Conservation (phyloP, 30 jellyfish, hydroid and myxozoan species). For the Hydractinia symbiolongicarpus region DNA sequence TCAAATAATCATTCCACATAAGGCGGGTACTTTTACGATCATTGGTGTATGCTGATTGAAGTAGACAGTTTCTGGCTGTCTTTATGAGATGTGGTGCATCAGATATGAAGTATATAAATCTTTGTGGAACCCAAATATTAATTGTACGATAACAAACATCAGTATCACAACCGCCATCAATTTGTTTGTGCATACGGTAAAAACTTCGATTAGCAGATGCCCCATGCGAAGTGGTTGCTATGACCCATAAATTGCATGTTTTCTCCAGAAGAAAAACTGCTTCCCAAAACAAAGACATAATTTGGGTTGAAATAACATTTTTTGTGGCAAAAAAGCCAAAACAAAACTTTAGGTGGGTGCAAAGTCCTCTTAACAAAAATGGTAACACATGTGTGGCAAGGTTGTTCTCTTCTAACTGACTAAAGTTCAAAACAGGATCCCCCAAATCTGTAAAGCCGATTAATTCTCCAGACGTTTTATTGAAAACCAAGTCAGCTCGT, state of each 20-base stretch:
- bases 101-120: constrained; percentile 26
- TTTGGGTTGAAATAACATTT: too few relatives aligned
- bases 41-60: constrained; percentile 27
- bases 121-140: constrained; percentile 10
- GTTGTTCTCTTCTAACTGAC: constrained; percentile 24
- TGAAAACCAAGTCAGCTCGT: too few relatives aligned
- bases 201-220: too few relatives aligned
- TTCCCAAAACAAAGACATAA: constrained; percentile 36
- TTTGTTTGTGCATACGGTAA: not conserved
- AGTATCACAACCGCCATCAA: not conserved
- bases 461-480: too few relatives aligned
- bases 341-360: constrained; percentile 14
- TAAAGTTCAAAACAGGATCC: constrained; percentile 36
- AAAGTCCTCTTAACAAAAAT: constrained; percentile 10
- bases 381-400: too few relatives aligned
- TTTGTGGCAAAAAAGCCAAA: constrained; percentile 34
- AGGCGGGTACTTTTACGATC: not conserved
- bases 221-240: constrained; percentile 20
- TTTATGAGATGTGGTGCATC: constrained; percentile 36
- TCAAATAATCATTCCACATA: constrained; percentile 24
- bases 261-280: constrained; percentile 25
- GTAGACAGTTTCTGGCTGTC: constrained; percentile 32
- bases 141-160: constrained; percentile 30
- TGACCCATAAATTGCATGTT: constrained; percentile 33
- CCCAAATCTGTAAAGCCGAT: too few relatives aligned